Evolutionary conservation across 2,888 invertebrate genomes (phyloP).

Genomic region (Chrysotoxum bicinctum): DNA sequence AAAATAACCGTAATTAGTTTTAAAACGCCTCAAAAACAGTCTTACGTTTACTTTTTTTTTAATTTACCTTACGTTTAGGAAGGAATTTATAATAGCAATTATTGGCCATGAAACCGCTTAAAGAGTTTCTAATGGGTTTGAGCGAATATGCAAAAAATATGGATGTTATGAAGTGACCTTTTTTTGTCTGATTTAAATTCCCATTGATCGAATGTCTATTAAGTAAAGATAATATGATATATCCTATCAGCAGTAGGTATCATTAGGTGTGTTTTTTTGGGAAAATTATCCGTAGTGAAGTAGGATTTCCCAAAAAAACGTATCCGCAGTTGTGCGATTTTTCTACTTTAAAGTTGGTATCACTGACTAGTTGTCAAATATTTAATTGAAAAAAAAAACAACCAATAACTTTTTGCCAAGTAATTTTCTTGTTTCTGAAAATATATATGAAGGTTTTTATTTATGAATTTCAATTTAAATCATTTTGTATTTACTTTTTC

Average conservation of each 20-base stretch:
- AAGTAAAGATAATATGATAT: neutral
- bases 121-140: constrained; percentile 9
- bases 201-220: neutral
- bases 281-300: too few relatives aligned
- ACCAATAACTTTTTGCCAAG: too few relatives aligned
- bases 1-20: constrained; percentile 19
- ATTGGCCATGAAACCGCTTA: constrained; percentile 11
- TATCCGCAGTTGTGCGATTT: too few relatives aligned
- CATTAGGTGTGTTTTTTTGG: too few relatives aligned
- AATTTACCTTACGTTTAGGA: neutral
- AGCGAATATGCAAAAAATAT: neutral
- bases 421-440: too few relatives aligned
- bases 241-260: neutral
- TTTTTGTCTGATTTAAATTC: neutral
- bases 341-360: too few relatives aligned
- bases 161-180: constrained; percentile 1
- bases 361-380: too few relatives aligned
- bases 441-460: too few relatives aligned
- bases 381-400: too few relatives aligned
- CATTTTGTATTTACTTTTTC: too few relatives aligned
- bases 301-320: too few relatives aligned
- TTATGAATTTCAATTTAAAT: too few relatives aligned
- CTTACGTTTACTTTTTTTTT: neutral
- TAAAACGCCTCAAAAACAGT: constrained; percentile 1
- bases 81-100: neutral